Conservation (phyloP, 2,888 invertebrate genomes). For the Ormyrus pomaceus region DNA sequence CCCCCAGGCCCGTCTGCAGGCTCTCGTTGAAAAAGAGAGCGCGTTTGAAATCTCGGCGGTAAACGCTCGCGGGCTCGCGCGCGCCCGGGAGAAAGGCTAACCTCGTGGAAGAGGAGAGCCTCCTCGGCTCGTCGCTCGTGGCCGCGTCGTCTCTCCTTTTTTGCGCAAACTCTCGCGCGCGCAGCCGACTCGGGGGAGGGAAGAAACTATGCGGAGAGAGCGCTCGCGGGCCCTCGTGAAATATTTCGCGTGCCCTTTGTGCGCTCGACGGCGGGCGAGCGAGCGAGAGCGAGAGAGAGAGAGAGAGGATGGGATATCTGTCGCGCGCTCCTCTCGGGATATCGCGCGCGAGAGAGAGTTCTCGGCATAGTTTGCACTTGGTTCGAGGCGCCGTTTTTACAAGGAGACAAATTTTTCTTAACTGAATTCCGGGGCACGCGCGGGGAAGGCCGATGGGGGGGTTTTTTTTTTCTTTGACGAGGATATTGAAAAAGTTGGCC, state of each 20-base stretch:
- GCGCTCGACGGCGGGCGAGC: not conserved
- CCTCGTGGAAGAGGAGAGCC: not conserved
- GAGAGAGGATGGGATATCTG: not conserved
- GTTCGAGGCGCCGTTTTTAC: not conserved
- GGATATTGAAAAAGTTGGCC: too few species aligned
- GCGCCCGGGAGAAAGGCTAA: not conserved
- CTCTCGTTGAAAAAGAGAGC: not conserved
- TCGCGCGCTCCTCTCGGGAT: not conserved
- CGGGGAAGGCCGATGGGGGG: too few species aligned
- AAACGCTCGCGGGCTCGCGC: conserved; percentile 28
- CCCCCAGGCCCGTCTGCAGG: too few species aligned
- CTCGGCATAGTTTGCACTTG: conserved; percentile 35
- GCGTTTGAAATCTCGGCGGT: conserved; percentile 37
- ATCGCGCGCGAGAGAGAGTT: not conserved
- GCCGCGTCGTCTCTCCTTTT: not conserved
- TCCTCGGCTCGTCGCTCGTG: not conserved
- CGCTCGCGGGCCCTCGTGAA: conserved; percentile 58
- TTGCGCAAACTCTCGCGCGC: conserved; percentile 34
- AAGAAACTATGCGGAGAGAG: conserved; percentile 57
- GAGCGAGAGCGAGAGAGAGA: too few species aligned
- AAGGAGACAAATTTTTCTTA: not conserved
- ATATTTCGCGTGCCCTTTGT: conserved; percentile 60
- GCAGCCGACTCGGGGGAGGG: not conserved
- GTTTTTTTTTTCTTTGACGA: too few species aligned
- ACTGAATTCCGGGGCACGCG: not conserved